These are phyloP conservation scores for Corynorhinus townsendii DNA, from an alignment of 2,113 vertebrate species.

Conservation along the genomic window DNA sequence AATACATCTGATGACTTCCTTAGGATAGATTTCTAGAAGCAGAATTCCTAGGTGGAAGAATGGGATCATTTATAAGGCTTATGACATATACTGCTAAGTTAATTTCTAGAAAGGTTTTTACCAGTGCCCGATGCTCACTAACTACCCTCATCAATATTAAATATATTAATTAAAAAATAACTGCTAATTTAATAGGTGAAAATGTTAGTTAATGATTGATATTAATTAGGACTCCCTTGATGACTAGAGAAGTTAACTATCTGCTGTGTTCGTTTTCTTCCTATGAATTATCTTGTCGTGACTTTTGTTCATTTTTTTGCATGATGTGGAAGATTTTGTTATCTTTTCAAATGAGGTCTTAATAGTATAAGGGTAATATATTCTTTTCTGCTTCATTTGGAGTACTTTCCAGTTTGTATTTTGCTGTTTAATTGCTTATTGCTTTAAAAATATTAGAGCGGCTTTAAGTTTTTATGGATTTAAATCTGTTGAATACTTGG, in stretches of 20 bases:
- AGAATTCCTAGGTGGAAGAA: neutral
- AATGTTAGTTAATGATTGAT: neutral
- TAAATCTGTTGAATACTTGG: neutral
- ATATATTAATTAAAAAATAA: neutral
- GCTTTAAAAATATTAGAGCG: neutral
- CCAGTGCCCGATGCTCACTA: neutral
- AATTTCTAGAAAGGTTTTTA: neutral
- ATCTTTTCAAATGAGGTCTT: neutral
- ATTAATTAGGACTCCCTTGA: neutral
- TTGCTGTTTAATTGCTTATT: neutral
- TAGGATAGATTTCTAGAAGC: neutral
- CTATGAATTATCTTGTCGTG: neutral
- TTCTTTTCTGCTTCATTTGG: neutral
- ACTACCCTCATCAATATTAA: neutral
- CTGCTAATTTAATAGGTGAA: neutral
- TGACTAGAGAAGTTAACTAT: neutral
- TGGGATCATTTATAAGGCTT: slow-evolving; percentile 15
- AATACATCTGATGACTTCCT: neutral
- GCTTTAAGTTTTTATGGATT: slow-evolving; percentile 10
- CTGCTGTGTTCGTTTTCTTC: neutral
- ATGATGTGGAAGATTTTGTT: neutral
- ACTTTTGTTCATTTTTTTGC: neutral
- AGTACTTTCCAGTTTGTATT: neutral
- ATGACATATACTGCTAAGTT: neutral
- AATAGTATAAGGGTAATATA: neutral